Evolutionary conservation across 1,140 invertebrate species (phyloP).

Genomic region (Megathymus violae): DNA sequence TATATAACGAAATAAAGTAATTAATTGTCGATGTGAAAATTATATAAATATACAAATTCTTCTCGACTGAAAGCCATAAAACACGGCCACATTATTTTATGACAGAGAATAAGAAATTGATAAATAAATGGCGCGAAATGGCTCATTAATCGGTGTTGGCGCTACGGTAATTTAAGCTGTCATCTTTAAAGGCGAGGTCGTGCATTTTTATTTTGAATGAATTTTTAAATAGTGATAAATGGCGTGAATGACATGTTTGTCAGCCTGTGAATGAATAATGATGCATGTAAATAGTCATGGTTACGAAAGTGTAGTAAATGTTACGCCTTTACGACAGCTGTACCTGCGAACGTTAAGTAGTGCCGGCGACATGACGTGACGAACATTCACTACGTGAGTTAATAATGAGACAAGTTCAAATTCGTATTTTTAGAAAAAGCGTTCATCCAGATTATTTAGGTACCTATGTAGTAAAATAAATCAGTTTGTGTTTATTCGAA

Average conservation of each 20-base stretch:
- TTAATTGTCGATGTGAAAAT: too few species aligned
- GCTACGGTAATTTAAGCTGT: conserved; percentile 58
- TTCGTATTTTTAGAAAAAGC: too few species aligned
- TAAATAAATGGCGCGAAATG: conserved; percentile 68
- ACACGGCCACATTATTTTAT: conserved; percentile 27
- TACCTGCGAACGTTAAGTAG: not conserved
- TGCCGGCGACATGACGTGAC: too few species aligned
- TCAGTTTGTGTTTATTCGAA: not conserved
- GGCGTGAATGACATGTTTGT: conserved; percentile 39
- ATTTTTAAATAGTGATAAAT: conserved; percentile 52
- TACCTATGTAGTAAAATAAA: too few species aligned
- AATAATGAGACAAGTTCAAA: too few species aligned
- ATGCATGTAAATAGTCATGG: conserved; percentile 28
- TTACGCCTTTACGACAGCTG: not conserved
- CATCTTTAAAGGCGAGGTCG: conserved; percentile 51
- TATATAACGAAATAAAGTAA: too few species aligned
- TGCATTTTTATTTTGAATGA: conserved; percentile 44
- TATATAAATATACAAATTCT: not conserved
- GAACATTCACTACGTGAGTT: too few species aligned
- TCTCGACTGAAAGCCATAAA: conserved; percentile 11
- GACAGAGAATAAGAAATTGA: conserved; percentile 41
- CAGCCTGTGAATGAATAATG: conserved; percentile 42
- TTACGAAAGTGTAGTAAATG: conserved; percentile 27
- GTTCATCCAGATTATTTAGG: too few species aligned
- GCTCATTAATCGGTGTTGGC: conserved; percentile 62